These are phyloP conservation scores for Caenorhabditis sp. DNA, from an alignment of 2,888 invertebrate genomes.

Conservation along the genomic window DNA sequence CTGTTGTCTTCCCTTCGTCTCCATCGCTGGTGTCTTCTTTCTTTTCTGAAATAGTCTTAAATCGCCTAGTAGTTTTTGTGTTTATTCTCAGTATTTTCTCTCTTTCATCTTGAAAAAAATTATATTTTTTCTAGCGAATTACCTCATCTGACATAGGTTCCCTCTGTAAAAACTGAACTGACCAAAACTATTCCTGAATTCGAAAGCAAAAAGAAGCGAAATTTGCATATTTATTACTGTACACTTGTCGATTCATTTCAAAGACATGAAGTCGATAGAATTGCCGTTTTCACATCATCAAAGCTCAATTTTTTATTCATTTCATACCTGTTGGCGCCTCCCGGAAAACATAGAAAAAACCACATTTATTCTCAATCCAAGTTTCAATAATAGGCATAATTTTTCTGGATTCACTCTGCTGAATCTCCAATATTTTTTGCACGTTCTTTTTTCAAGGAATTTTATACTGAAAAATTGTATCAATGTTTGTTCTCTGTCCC, in stretches of 20 bases:
- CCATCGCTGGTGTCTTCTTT: constrained; percentile 22
- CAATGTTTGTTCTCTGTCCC: constrained; percentile 42
- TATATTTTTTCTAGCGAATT: constrained; percentile 27
- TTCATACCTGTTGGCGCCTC: constrained; percentile 54
- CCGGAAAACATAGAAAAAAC: constrained; percentile 26
- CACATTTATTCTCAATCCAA: constrained; percentile 7
- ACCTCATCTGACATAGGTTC: constrained; percentile 48
- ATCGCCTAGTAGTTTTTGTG: constrained; percentile 41
- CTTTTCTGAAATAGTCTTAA: constrained; percentile 15
- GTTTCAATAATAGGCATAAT: constrained; percentile 53
- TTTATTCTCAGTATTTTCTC: constrained; percentile 19
- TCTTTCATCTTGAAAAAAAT: neutral
- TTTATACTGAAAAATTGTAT: constrained; percentile 42
- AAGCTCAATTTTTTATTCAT: constrained; percentile 60
- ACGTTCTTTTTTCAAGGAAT: constrained; percentile 16
- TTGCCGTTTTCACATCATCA: constrained; percentile 58
- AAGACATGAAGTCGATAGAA: constrained; percentile 19
- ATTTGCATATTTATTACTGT: constrained; percentile 30
- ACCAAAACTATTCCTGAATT: constrained; percentile 40
- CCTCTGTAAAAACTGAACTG: constrained; percentile 50
- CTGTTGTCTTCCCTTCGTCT: constrained; percentile 20
- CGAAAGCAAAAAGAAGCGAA: constrained; percentile 15
- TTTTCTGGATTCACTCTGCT: constrained; percentile 16
- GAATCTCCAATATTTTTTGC: constrained; percentile 16
- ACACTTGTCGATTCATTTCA: constrained; percentile 24